A percentile compares a stretch with the other conserved stretches of the same genome.
phyloP scores from a whole-genome alignment of 2,888 invertebrate genomes.

The Ennomos quercinarius region DNA sequence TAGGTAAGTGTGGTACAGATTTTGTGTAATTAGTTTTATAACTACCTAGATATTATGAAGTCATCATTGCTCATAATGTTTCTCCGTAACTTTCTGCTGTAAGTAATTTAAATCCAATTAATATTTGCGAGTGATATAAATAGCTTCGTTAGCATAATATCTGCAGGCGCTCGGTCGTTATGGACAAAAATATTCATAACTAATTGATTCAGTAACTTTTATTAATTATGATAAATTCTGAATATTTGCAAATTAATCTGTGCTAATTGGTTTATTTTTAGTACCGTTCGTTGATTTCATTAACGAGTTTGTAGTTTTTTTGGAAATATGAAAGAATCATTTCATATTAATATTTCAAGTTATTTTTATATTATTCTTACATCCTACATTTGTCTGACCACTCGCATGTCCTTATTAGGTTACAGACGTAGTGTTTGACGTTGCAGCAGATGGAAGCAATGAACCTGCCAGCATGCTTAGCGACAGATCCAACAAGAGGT shows the following conservation, averaged over 20 bases:
- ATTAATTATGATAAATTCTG: slow-evolving; percentile 6
- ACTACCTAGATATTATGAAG: not conserved
- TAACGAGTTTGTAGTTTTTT: too few species aligned
- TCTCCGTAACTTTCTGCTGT: slow-evolving; percentile 1
- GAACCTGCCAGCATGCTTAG: too few species aligned
- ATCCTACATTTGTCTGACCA: too few species aligned
- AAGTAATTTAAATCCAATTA: slow-evolving; percentile 15
- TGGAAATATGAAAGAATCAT: too few species aligned
- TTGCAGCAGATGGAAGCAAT: too few species aligned
- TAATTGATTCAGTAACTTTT: slow-evolving; percentile 3
- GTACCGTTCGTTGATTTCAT: too few species aligned
- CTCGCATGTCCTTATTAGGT: too few species aligned
- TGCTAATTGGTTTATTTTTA: slow-evolving; percentile 4
- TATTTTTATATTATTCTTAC: too few species aligned
- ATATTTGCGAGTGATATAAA: slow-evolving; percentile 7
- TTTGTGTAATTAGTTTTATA: too few species aligned
- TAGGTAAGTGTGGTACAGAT: too few species aligned
- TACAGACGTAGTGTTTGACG: too few species aligned
- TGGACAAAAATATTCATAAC: slow-evolving; percentile 3
- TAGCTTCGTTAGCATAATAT: slow-evolving; percentile 6
- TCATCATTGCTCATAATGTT: not conserved
- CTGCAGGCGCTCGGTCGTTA: slow-evolving; percentile 5
- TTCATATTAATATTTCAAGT: not conserved
- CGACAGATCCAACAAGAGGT: too few species aligned
- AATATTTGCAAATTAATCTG: not conserved